Conservation (phyloP, 2,797 vertebrate species). For the Cottoperca gobio region DNA sequence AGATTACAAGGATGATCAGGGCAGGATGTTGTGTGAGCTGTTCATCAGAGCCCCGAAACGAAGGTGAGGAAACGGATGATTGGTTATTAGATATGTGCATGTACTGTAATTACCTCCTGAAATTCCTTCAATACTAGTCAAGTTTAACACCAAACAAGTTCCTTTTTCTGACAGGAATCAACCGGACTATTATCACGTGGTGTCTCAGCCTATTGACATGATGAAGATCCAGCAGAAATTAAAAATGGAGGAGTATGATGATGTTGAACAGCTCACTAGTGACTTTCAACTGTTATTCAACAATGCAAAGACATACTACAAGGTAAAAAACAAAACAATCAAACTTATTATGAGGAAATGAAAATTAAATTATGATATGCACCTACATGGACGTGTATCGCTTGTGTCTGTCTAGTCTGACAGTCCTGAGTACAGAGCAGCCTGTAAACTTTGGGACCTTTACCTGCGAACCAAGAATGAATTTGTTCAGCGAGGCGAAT, state of each 20-base stretch:
- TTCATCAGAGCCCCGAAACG: slow-evolving; percentile 97
- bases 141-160: neutral
- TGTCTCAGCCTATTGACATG: slow-evolving; percentile 98
- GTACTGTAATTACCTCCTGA: neutral
- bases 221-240: slow-evolving; percentile 99
- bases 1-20: slow-evolving; percentile 98
- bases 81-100: neutral
- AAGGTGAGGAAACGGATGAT: slow-evolving; percentile 81
- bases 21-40: slow-evolving; percentile 95
- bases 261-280: slow-evolving; percentile 93
- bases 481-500: slow-evolving; percentile 96
- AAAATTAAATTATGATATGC: neutral
- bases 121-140: neutral
- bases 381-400: neutral
- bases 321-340: slow-evolving; percentile 81
- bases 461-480: slow-evolving; percentile 98
- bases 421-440: slow-evolving; percentile 94
- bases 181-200: slow-evolving; percentile 98
- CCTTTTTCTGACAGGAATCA: slow-evolving; percentile 88
- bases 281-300: slow-evolving; percentile 98
- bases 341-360: slow-evolving; percentile 89
- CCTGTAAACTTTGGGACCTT: slow-evolving; percentile 98
- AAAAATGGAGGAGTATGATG: slow-evolving; percentile 99
- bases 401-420: slow-evolving; percentile 85
- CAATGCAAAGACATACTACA: slow-evolving; percentile 97